Percentiles rank a stretch among this genome's conserved stretches.
Evolutionary conservation across 2,797 vertebrate species (phyloP).

Genomic region (Lepus townsendii): DNA sequence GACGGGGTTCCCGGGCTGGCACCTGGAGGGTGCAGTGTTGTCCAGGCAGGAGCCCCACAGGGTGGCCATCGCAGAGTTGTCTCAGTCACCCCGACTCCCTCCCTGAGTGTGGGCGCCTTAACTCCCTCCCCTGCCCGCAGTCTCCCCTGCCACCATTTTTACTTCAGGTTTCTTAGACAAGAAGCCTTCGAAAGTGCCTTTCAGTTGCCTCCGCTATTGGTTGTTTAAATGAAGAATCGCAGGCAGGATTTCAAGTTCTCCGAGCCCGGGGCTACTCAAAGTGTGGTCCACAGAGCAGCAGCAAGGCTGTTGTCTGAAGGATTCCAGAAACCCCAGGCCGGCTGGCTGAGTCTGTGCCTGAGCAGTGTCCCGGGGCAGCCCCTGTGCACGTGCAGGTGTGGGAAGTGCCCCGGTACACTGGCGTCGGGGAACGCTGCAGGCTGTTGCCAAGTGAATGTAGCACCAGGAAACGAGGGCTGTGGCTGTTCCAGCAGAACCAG

Average conservation of each 20-base stretch:
- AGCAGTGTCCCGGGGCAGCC: background rate
- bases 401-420: background rate
- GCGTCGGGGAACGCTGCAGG: too few species aligned
- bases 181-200: background rate
- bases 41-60: background rate
- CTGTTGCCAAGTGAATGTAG: background rate
- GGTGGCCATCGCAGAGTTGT: too few species aligned
- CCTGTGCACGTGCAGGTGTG: background rate
- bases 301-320: background rate
- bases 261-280: background rate
- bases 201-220: too few species aligned
- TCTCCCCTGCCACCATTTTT: constrained; percentile 19
- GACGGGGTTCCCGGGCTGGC: too few species aligned
- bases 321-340: background rate
- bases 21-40: background rate
- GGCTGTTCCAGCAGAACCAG: background rate
- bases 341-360: background rate
- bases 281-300: background rate
- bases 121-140: background rate
- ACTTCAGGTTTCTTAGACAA: background rate
- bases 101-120: background rate
- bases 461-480: background rate
- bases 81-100: too few species aligned
- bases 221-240: background rate
- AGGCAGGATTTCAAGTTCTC: background rate